Base-by-base conservation (phyloP, 2,113 vertebrate species). In the Xenotilapia flavipinnis region DNA sequence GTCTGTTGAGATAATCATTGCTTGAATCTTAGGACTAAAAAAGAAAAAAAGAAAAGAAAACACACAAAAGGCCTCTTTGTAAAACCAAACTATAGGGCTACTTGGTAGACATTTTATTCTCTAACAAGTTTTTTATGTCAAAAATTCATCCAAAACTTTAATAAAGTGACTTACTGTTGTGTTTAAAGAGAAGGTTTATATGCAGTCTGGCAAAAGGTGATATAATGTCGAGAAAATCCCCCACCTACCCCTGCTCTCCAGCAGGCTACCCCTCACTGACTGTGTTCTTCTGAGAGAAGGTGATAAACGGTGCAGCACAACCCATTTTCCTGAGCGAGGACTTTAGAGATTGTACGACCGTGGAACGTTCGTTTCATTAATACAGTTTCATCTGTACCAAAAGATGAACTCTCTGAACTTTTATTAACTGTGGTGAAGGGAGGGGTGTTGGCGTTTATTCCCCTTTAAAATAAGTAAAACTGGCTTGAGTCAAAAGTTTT, bases 201-300 rank as follows among this genome's bases (percentile, higher is more conserved):
- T 45, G 60, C 51, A 84, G 80, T 70, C 68, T 94, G 91, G 73
- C 14, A 58, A 84, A 82, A 86, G 47, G 83, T 84, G 86, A 95
- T 94, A 93, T 83, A 83, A 85, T 53, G 38, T 40, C 13, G 51
- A 85, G 68, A 82, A 82, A 89, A 21, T 81, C 56, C 56, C 75
- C 79, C 49, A 79, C 86, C 75, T 60, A 28, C 21, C 47, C 31
- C 56, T 49, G 75, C 33, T 84, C 83, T 92, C 60, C 81, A 38
- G 56, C 80, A 91, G 89, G 91, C 83, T 92, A 70, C 94, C 89
- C 94, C 79, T 94, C 91, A 90, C 12, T 85, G 87, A 90, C 79
- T 81, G 53, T 10, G 80, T 89, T 92, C 82, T 82, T 87, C 94
- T 95, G 94, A 88, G 86, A 77, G 81, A 79, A 15, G 79, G 60